Evolutionary conservation across 2,888 invertebrate species (phyloP).

Genomic region (Heliconius sara): DNA sequence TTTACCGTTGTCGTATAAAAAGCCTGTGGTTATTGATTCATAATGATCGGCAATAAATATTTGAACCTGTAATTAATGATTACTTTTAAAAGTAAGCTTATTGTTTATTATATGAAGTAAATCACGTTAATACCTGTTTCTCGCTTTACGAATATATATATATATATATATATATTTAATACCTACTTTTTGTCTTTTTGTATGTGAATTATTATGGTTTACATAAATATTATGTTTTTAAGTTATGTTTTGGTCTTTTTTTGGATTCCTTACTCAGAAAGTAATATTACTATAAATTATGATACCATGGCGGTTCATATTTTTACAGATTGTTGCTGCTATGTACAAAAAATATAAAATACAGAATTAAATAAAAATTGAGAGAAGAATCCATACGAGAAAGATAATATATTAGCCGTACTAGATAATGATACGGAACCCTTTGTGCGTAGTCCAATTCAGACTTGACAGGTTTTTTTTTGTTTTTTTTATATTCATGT

Average conservation of each 20-base stretch:
- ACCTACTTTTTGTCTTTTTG: background rate
- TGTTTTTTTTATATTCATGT: too few relatives aligned
- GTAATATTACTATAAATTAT: too few relatives aligned
- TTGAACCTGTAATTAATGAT: conserved; percentile 18
- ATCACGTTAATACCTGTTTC: conserved; percentile 3
- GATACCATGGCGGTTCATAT: too few relatives aligned
- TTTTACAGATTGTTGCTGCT: too few relatives aligned
- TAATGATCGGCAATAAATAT: conserved; percentile 30
- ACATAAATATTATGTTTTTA: background rate
- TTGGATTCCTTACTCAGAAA: background rate
- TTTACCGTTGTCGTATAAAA: conserved; percentile 44
- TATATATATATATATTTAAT: background rate
- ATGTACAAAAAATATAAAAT: too few relatives aligned
- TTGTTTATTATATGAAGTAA: conserved; percentile 17
- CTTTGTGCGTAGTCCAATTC: too few relatives aligned
- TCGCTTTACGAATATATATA: background rate
- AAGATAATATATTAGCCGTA: too few relatives aligned
- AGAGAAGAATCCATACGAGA: too few relatives aligned
- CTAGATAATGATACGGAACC: too few relatives aligned
- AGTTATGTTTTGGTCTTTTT: background rate
- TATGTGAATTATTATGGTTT: background rate
- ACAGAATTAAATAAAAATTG: too few relatives aligned
- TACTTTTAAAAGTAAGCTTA: conserved; percentile 10
- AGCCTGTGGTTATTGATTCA: conserved; percentile 27
- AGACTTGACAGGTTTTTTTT: too few relatives aligned